A percentile compares a stretch with the other conserved stretches of the same genome.
Conservation (phyloP, 1,140 invertebrate genomes). For the Habropoda laboriosa region DNA sequence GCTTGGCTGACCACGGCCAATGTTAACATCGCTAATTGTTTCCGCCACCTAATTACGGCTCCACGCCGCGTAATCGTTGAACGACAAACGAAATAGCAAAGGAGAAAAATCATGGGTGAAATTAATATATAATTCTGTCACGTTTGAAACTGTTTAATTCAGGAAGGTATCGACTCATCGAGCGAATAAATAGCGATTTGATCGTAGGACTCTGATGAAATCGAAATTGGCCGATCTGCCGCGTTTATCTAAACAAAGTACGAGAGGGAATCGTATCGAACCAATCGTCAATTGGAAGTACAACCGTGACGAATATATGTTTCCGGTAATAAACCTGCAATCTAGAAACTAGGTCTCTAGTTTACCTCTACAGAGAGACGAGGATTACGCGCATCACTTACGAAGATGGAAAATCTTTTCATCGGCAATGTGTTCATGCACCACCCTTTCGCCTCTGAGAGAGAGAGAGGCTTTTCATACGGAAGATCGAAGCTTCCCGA, state of each 20-base stretch:
- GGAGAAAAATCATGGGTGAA: background rate
- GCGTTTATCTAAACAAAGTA: background rate
- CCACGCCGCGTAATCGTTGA: background rate
- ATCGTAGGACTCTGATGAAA: background rate
- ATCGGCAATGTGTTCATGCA: no score
- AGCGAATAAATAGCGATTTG: background rate
- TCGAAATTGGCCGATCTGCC: background rate
- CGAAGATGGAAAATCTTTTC: no score
- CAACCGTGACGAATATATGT: background rate
- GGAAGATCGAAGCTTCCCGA: no score
- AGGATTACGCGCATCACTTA: no score
- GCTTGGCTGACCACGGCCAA: background rate
- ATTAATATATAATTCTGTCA: no score
- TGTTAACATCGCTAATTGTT: constrained; percentile 41
- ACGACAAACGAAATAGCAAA: background rate
- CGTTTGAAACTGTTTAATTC: no score
- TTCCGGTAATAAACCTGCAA: background rate
- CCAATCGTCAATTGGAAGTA: no score
- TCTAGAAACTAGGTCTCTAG: no score
- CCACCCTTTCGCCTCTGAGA: no score
- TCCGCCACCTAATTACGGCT: constrained; percentile 24
- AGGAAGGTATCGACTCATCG: background rate
- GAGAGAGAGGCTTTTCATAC: no score
- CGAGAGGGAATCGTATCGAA: background rate
- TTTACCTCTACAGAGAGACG: no score